Evolutionary conservation across 2,113 vertebrate species (phyloP).

Genomic region (Nothocercus julius): DNA sequence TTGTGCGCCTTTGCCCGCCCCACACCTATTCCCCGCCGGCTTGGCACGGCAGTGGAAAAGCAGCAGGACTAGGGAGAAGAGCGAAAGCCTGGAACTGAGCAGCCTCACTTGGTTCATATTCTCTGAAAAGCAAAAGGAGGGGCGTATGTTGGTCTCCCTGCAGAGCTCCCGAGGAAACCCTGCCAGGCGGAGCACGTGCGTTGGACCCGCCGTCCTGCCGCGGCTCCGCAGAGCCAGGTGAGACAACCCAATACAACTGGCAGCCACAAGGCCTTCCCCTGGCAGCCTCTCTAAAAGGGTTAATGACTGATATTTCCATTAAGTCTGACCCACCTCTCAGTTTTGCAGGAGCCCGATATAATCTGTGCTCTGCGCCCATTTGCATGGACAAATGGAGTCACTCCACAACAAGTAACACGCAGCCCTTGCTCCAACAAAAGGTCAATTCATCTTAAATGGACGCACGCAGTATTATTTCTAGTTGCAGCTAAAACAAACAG

Average conservation of each 20-base stretch:
- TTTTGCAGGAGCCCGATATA: constrained; percentile 48
- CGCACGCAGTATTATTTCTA: constrained; percentile 29
- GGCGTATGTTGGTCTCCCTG: constrained; percentile 1
- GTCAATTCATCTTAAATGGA: constrained; percentile 68
- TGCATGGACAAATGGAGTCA: constrained; percentile 68
- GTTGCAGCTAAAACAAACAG: background rate
- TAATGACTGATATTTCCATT: constrained; percentile 77
- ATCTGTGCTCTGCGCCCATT: constrained; percentile 66
- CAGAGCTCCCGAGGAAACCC: constrained; percentile 29
- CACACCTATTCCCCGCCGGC: constrained; percentile 2
- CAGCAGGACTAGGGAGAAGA: background rate
- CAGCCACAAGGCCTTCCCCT: constrained; percentile 45
- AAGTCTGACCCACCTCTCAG: constrained; percentile 74
- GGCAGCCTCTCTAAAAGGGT: constrained; percentile 73
- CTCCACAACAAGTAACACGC: constrained; percentile 15
- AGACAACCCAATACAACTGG: constrained; percentile 14
- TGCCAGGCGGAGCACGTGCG: background rate
- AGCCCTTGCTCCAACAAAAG: constrained; percentile 33
- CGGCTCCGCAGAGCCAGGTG: background rate
- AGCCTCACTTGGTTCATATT: constrained; percentile 36
- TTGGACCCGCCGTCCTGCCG: background rate
- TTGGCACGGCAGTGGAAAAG: constrained; percentile 47
- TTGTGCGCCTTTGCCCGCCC: constrained; percentile 1
- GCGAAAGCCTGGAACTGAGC: constrained; percentile 40
- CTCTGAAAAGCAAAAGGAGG: constrained; percentile 10